Evolutionary conservation across 2,888 invertebrate genomes (phyloP).

Genomic region (Campoplex capitator): DNA sequence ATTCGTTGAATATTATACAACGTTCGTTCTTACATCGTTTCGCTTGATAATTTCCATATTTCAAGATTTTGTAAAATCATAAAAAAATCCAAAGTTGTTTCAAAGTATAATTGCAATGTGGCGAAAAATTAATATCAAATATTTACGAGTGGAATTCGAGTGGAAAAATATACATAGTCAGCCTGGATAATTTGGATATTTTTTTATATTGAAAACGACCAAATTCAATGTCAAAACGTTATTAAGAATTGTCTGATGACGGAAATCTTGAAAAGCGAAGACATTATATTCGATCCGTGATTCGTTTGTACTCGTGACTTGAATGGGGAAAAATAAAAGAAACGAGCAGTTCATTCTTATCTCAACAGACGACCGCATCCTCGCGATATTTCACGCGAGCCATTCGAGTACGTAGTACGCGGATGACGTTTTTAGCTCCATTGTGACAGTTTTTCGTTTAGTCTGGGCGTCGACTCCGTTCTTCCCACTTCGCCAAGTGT

Average conservation of each 20-base stretch:
- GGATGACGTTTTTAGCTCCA: constrained; percentile 51
- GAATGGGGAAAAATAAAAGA: constrained; percentile 34
- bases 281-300: background rate
- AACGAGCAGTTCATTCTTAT: constrained; percentile 51
- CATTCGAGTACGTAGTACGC: constrained; percentile 37
- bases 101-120: background rate
- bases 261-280: background rate
- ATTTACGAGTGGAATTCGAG: background rate
- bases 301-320: background rate
- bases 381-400: constrained; percentile 52
- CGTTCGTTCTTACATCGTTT: background rate
- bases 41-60: background rate
- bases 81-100: background rate
- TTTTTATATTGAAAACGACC: background rate
- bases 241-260: constrained; percentile 21
- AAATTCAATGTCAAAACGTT: constrained; percentile 6
- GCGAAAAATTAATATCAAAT: background rate
- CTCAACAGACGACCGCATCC: constrained; percentile 68
- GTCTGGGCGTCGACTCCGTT: constrained; percentile 56
- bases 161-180: background rate
- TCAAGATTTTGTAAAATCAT: background rate
- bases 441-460: constrained; percentile 39
- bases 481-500: constrained; percentile 14
- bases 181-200: background rate
- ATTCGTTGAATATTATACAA: background rate